Percentiles rank a stretch among this genome's conserved stretches.
Conservation (phyloP, 2,888 invertebrate species). For the Peribatodes rhomboidaria region DNA sequence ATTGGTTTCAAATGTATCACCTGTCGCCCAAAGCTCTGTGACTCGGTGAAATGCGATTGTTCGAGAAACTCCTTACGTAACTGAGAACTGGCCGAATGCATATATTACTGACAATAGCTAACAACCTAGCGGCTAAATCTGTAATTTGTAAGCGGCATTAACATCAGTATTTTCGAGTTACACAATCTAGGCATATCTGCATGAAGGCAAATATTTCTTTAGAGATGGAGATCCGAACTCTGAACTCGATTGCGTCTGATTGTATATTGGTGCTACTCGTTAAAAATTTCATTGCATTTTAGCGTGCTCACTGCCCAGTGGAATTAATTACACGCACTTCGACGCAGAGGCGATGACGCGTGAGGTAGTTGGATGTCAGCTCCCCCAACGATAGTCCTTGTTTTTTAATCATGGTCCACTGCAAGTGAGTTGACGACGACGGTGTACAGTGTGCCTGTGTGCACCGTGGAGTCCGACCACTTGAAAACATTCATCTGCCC, state of each 20-base stretch:
- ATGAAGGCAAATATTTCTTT: no score
- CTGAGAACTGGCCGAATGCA: background rate
- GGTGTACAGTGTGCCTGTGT: no score
- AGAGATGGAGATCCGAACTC: background rate
- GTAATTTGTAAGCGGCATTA: conserved; percentile 8
- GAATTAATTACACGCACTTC: no score
- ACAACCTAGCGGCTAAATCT: conserved; percentile 19
- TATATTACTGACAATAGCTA: conserved; percentile 16
- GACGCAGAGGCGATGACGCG: no score
- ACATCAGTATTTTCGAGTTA: conserved; percentile 1
- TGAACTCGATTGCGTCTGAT: background rate
- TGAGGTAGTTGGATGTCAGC: no score
- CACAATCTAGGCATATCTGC: conserved; percentile 3
- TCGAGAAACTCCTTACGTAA: conserved; percentile 9
- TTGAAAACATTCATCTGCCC: no score
- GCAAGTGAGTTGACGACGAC: no score
- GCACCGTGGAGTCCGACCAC: no score
- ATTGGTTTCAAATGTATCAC: conserved; percentile 6
- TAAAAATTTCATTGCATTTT: no score
- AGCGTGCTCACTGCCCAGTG: no score
- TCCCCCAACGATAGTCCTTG: no score
- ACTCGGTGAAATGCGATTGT: background rate
- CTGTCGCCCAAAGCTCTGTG: conserved; percentile 9
- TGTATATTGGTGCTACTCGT: background rate
- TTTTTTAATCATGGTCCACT: no score